Evolutionary conservation across 2,888 invertebrate genomes (phyloP).

Genomic region (Flexamia atlantica): DNA sequence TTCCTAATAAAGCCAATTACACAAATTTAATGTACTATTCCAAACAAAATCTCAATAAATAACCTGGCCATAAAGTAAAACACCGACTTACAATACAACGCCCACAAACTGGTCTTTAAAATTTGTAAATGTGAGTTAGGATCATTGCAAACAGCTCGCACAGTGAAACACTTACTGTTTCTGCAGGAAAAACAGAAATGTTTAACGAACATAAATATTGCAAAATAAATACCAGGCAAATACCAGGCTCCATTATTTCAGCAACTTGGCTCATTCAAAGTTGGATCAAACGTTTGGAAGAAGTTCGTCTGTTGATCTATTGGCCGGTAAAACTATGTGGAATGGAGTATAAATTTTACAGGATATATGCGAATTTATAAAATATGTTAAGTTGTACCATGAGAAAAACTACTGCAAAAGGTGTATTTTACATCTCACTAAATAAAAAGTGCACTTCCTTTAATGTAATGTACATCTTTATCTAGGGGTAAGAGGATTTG

Average conservation of each 20-base stretch:
- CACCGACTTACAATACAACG: neutral
- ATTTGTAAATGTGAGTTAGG: neutral
- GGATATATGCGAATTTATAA: no score
- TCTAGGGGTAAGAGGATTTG: no score
- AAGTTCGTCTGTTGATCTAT: conserved; percentile 46
- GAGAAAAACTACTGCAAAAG: no score
- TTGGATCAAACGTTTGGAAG: conserved; percentile 18
- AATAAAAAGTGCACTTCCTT: no score
- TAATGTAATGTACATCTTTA: no score
- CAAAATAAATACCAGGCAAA: conserved; percentile 48
- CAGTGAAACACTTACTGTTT: conserved; percentile 38
- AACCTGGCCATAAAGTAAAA: neutral
- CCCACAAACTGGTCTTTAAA: conserved; percentile 16
- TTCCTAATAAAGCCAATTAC: no score
- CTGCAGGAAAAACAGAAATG: neutral
- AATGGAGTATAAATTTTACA: conserved; percentile 23
- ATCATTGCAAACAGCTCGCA: neutral
- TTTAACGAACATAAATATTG: conserved; percentile 47
- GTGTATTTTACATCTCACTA: no score
- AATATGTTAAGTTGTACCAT: no score
- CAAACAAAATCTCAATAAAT: neutral
- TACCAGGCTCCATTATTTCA: conserved; percentile 36
- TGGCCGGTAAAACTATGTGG: conserved; percentile 11
- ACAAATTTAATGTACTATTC: no score
- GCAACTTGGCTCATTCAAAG: conserved; percentile 47